Conservation (phyloP, 1,140 invertebrate species). For the Papilio machaon region DNA sequence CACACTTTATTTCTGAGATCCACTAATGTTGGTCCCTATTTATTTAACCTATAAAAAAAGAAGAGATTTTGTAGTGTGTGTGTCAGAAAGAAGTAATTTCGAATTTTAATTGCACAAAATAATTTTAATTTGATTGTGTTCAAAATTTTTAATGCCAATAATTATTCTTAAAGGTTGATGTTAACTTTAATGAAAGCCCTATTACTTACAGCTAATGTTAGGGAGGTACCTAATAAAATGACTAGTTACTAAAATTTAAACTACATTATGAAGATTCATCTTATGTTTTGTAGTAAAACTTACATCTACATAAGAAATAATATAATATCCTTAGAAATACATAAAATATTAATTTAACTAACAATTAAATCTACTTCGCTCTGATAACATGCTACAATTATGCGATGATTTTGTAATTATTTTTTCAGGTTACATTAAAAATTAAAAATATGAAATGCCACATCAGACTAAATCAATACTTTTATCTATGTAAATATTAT, state of each 20-base stretch:
- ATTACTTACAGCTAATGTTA: constrained; percentile 29
- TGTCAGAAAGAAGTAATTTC: background rate
- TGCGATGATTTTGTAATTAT: background rate
- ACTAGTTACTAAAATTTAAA: constrained; percentile 28
- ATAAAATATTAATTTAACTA: background rate
- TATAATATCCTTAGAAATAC: background rate
- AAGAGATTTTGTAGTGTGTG: background rate
- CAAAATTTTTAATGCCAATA: background rate
- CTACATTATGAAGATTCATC: background rate
- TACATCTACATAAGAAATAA: background rate
- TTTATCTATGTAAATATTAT: background rate
- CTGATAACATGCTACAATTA: background rate
- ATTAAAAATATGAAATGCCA: constrained; percentile 8
- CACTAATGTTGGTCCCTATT: constrained; percentile 35
- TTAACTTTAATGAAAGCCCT: constrained; percentile 6
- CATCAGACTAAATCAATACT: background rate
- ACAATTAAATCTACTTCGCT: background rate
- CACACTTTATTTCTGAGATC: constrained; percentile 17
- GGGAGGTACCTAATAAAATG: constrained; percentile 27
- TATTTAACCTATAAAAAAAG: background rate
- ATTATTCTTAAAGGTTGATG: background rate
- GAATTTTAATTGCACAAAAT: background rate
- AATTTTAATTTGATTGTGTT: background rate
- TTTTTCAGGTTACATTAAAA: background rate
- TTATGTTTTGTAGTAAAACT: background rate